phyloP scores from a whole-genome alignment of 2,888 invertebrate genomes.

The Cosmia pyralina region DNA sequence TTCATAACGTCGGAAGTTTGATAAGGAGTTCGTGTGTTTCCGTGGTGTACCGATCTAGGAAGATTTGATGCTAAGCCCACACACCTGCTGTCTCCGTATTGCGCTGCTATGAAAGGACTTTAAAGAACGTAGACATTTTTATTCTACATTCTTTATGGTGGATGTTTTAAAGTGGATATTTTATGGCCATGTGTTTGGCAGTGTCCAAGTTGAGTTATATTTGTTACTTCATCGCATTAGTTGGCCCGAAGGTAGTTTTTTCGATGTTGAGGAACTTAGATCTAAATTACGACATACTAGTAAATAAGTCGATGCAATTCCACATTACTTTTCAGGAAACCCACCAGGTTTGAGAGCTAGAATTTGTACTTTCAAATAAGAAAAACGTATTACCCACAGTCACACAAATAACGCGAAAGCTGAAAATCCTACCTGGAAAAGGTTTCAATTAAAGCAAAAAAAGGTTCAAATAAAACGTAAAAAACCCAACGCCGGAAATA shows the following conservation, averaged over 20 bases:
- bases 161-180: slow-evolving; percentile 21
- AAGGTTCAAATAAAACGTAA: slow-evolving; percentile 40
- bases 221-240: neutral
- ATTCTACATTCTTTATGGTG: neutral
- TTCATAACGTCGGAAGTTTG: slow-evolving; percentile 85
- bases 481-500: slow-evolving; percentile 43
- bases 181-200: slow-evolving; percentile 23
- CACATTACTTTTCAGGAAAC: neutral
- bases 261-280: neutral
- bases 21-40: slow-evolving; percentile 81
- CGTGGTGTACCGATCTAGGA: slow-evolving; percentile 58
- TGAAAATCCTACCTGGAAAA: slow-evolving; percentile 29
- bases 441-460: slow-evolving; percentile 39
- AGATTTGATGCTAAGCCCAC: slow-evolving; percentile 54
- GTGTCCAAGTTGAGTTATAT: slow-evolving; percentile 3
- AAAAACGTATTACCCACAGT: slow-evolving; percentile 10
- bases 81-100: slow-evolving; percentile 49
- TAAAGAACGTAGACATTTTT: slow-evolving; percentile 7
- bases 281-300: too few species aligned
- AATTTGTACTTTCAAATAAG: slow-evolving; percentile 9
- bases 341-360: neutral
- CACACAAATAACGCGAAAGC: slow-evolving; percentile 9
- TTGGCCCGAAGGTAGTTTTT: neutral
- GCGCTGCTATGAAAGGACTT: slow-evolving; percentile 34
- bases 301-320: too few species aligned